Percentiles rank a stretch among this genome's conserved stretches.
phyloP scores from a whole-genome alignment of 2,888 invertebrate species.

The Perizoma affinitatum region DNA sequence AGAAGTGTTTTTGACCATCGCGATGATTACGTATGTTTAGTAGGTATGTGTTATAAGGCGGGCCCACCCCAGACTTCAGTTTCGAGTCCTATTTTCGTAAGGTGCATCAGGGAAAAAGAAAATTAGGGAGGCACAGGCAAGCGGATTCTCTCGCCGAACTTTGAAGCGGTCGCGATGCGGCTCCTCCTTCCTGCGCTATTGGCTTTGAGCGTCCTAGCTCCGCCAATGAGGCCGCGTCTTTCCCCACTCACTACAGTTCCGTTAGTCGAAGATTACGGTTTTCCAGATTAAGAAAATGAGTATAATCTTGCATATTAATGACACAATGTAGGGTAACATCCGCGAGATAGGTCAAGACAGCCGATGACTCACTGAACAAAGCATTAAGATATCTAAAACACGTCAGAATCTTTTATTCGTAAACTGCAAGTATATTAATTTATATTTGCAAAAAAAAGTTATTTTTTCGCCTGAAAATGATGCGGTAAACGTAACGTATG shows the following conservation, averaged over 20 bases:
- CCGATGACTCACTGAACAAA: constrained; percentile 1
- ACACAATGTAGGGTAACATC: constrained; percentile 16
- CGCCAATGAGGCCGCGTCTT: constrained; percentile 72
- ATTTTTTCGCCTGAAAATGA: constrained; percentile 16
- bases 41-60: constrained; percentile 23
- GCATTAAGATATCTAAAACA: not conserved
- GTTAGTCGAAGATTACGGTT: constrained; percentile 65
- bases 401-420: not conserved
- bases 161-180: constrained; percentile 61
- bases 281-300: constrained; percentile 60
- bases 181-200: constrained; percentile 78
- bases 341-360: constrained; percentile 33
- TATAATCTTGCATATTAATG: constrained; percentile 45
- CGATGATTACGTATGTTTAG: not conserved
- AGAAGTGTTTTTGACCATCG: not conserved
- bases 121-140: constrained; percentile 55
- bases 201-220: constrained; percentile 65
- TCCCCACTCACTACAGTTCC: constrained; percentile 66
- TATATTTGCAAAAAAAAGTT: not conserved
- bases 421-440: not conserved
- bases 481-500: constrained; percentile 37
- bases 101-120: constrained; percentile 44
- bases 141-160: constrained; percentile 68
- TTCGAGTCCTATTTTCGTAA: constrained; percentile 44
- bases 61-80: constrained; percentile 25